These are phyloP conservation scores for Strongylocentrotus purpuratus DNA, from an alignment of 35 echinoderm and acorn worm species.

Conservation along the genomic window DNA sequence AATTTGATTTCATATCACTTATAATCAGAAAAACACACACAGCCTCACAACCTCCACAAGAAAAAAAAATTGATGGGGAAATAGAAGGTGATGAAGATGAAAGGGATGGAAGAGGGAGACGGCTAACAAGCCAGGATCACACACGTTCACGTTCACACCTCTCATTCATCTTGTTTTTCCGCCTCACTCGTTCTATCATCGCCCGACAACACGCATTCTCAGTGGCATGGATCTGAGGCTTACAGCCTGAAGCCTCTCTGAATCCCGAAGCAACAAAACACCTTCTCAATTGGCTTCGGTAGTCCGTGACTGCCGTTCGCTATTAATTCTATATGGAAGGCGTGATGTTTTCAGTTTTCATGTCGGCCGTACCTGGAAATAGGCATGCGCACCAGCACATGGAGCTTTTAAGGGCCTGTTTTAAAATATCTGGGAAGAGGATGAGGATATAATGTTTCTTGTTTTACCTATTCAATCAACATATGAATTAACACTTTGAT, in stretches of 20 bases:
- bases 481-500: too few species aligned
- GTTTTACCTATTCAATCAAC: too few species aligned
- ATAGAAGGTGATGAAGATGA: not conserved
- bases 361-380: not conserved
- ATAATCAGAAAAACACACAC: not conserved
- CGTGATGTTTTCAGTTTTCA: slow-evolving; percentile 17
- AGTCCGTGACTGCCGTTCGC: not conserved
- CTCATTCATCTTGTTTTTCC: not conserved
- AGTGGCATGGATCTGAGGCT: not conserved
- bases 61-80: not conserved
- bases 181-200: not conserved
- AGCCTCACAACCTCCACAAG: not conserved
- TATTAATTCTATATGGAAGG: not conserved
- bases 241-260: not conserved
- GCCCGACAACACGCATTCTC: not conserved
- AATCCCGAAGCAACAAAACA: not conserved
- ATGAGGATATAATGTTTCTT: too few species aligned
- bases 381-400: not conserved
- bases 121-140: not conserved
- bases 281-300: not conserved
- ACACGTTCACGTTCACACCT: not conserved
- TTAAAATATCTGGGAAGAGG: not conserved
- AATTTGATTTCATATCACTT: not conserved
- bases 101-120: not conserved
- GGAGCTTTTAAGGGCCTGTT: not conserved